Evolutionary conservation across 2,113 vertebrate species (phyloP), one percentile per base, ranked within the genome.

Genomic region (Lucifuga dentata): DNA sequence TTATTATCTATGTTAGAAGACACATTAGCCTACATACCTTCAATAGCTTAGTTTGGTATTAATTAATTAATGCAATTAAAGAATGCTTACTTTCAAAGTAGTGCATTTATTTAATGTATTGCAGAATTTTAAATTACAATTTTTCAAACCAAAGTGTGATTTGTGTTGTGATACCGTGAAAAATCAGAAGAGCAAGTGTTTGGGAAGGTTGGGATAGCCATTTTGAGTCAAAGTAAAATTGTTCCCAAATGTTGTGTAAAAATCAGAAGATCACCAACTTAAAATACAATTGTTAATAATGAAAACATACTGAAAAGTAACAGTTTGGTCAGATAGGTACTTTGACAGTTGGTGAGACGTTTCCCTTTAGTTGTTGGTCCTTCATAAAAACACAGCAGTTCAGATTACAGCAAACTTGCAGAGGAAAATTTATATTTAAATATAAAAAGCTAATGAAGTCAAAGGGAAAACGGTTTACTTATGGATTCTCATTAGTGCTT

Each of bases 61-160:
- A 32, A 73, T 59, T 40, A 11, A 71, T 32, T 15, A 52, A 55
- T 24, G 79, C 39, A 59, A 19, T 29, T 5, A 5, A 4, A 45
- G 8, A 16, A 45, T 68, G 8, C n/a, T 59, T 5, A 29, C 13
- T 63, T 40, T 53, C 52, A 72, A 62, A 61, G 33, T 43, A 72
- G 45, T 68, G 35, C 48, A 36, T 86, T 84, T 80, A 84, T 82
- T 88, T 11, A 70, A 26, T 20, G 2, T 35, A 51, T 19, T 39
- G 50, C 50, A 60, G 11, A 23, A 60, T 58, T 62, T 63, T 72
- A 52, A 15, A 58, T 60, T 33, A 12, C 10, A 29, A 29, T 29
- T 5, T 20, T 56, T 3, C 1, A 55, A 68, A 75, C 26, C 20
- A 49, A 36, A 3, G 3, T 0, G 48, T 64, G 13, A 40, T 50